These are phyloP conservation scores for Syngnathus acus DNA, from an alignment of 2,797 vertebrate genomes.

Conservation along the genomic window DNA sequence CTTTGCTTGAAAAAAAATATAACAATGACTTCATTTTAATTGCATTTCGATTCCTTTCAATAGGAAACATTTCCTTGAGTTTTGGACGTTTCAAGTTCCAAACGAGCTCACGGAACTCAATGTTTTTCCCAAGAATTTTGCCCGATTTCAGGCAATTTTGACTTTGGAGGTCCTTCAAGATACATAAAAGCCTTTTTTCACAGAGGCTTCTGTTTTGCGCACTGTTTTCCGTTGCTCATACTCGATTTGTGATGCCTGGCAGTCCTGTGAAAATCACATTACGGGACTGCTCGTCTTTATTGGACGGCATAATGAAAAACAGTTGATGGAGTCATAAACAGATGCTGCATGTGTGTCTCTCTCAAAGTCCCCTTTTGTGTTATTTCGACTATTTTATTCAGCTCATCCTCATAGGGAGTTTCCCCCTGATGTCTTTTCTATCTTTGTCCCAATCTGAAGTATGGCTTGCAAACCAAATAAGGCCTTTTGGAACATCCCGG, in stretches of 20 bases:
- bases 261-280: slow-evolving; percentile 10
- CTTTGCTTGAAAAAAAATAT: background rate
- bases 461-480: slow-evolving; percentile 56
- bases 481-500: slow-evolving; percentile 49
- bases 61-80: too few relatives aligned
- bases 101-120: too few relatives aligned
- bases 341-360: slow-evolving; percentile 13
- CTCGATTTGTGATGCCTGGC: background rate
- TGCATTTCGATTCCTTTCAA: too few relatives aligned
- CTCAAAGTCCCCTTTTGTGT: background rate
- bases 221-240: background rate
- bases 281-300: slow-evolving; percentile 31
- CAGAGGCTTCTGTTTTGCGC: background rate
- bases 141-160: background rate
- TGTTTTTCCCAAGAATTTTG: background rate
- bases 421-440: slow-evolving; percentile 11
- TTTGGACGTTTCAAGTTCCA: too few relatives aligned
- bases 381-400: slow-evolving; percentile 26
- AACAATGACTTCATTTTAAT: background rate
- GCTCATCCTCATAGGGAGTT: slow-evolving; percentile 34
- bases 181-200: background rate
- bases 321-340: slow-evolving; percentile 34
- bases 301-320: slow-evolving; percentile 27
- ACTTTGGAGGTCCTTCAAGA: background rate
- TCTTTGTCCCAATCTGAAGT: slow-evolving; percentile 26